Percentiles rank a stretch among this genome's conserved stretches.
These are phyloP conservation scores for Pinna nobilis DNA, from an alignment of 1,140 invertebrate genomes.

Conservation along the genomic window DNA sequence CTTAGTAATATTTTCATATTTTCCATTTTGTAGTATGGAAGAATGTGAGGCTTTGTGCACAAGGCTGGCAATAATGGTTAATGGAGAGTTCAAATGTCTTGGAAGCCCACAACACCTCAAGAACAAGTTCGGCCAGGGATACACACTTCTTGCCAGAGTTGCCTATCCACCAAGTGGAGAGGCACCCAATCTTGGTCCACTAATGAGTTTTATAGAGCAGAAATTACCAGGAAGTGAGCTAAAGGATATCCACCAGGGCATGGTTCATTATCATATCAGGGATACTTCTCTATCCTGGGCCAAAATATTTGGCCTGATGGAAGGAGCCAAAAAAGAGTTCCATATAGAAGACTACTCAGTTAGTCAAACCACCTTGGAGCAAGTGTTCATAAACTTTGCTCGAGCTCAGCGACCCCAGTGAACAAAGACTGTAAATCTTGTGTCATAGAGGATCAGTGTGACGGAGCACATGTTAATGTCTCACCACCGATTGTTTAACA, in stretches of 20 bases:
- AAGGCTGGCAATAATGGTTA: slow-evolving; percentile 77
- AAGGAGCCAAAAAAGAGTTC: slow-evolving; percentile 75
- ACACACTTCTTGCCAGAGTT: slow-evolving; percentile 73
- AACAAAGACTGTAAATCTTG: too few relatives aligned
- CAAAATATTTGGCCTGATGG: slow-evolving; percentile 81
- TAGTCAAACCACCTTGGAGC: slow-evolving; percentile 86
- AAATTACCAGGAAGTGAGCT: slow-evolving; percentile 68
- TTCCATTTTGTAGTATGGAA: slow-evolving; percentile 73
- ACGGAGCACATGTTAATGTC: too few relatives aligned
- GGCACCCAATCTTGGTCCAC: slow-evolving; percentile 47
- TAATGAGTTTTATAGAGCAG: slow-evolving; percentile 60
- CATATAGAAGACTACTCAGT: slow-evolving; percentile 85
- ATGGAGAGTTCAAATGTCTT: slow-evolving; percentile 74
- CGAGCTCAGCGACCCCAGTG: slow-evolving; percentile 73
- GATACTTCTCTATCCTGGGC: slow-evolving; percentile 77
- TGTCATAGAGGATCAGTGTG: too few relatives aligned
- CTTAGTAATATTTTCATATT: not conserved
- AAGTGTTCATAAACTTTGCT: slow-evolving; percentile 80
- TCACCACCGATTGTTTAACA: too few relatives aligned
- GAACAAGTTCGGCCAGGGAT: slow-evolving; percentile 73
- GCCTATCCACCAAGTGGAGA: slow-evolving; percentile 37
- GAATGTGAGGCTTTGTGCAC: slow-evolving; percentile 77
- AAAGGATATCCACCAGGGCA: slow-evolving; percentile 84
- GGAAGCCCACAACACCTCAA: slow-evolving; percentile 76
- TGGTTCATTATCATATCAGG: slow-evolving; percentile 77